Conservation (phyloP, 1,140 invertebrate species). For the Helicoverpa zea region DNA sequence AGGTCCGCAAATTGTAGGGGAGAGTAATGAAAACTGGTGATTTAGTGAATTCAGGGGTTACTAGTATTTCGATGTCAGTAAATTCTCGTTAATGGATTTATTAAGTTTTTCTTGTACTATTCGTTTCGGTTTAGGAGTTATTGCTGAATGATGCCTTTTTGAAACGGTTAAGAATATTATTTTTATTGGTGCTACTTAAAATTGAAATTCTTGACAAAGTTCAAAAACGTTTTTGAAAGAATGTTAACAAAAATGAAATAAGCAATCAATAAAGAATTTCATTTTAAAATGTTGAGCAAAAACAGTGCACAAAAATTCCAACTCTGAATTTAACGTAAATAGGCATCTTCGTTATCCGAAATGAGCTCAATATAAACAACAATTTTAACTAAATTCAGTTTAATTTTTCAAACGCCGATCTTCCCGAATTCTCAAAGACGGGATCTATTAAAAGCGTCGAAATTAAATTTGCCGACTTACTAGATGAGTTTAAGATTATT, state of each 20-base stretch:
- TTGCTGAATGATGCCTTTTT: not conserved
- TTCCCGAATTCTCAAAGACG: constrained; percentile 40
- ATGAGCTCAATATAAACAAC: constrained; percentile 29
- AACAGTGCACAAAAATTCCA: constrained; percentile 3
- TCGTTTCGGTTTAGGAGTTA: not conserved
- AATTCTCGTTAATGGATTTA: constrained; percentile 46
- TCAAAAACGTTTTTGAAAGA: not conserved
- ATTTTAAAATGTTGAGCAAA: constrained; percentile 1
- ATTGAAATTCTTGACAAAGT: not conserved
- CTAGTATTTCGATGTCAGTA: constrained; percentile 19
- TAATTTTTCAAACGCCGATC: constrained; percentile 40
- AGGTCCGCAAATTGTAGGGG: constrained; percentile 33
- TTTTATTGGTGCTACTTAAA: too few species aligned
- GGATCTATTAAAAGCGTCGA: constrained; percentile 46
- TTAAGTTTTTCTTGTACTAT: constrained; percentile 12
- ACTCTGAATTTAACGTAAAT: not conserved
- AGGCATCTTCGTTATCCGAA: not conserved
- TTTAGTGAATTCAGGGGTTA: constrained; percentile 38
- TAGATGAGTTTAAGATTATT: constrained; percentile 60
- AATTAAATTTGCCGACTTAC: constrained; percentile 49
- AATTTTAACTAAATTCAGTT: constrained; percentile 35
- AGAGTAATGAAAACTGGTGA: constrained; percentile 46
- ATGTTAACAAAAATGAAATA: not conserved
- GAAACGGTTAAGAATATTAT: not conserved
- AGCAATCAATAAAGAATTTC: too few species aligned